Conservation (phyloP, 1,140 invertebrate genomes). For the Ostrea denselamellosa region DNA sequence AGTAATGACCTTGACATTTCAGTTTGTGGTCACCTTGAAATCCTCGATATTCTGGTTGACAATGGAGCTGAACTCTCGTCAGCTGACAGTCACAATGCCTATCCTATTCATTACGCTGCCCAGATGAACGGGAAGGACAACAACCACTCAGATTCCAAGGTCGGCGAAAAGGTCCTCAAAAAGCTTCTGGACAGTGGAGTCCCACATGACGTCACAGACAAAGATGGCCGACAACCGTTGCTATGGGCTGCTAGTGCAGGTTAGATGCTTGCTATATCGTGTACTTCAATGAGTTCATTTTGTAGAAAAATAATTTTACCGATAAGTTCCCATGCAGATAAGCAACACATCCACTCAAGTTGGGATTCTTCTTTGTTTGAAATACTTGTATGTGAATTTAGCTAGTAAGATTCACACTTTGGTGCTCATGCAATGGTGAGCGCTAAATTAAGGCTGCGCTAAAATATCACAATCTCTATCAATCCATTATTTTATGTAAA, state of each 20-base stretch:
- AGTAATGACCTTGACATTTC: conserved; percentile 79
- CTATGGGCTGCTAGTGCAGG: conserved; percentile 98
- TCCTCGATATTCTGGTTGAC: conserved; percentile 88
- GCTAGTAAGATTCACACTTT: too few species aligned
- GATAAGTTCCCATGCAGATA: not conserved
- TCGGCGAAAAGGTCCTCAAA: conserved; percentile 87
- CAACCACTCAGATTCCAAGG: conserved; percentile 57
- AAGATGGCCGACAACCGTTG: conserved; percentile 94
- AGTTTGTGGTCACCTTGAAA: conserved; percentile 81
- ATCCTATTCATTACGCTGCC: conserved; percentile 97
- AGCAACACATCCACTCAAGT: too few species aligned
- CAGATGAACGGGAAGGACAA: conserved; percentile 88
- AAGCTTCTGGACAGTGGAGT: conserved; percentile 90
- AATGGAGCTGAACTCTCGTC: conserved; percentile 90
- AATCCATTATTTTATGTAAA: too few species aligned
- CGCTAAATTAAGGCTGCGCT: too few species aligned
- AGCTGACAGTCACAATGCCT: conserved; percentile 95
- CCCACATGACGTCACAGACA: conserved; percentile 90
- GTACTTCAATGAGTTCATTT: not conserved
- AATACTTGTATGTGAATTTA: too few species aligned
- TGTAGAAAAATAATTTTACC: not conserved
- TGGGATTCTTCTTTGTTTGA: not conserved
- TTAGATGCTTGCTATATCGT: conserved; percentile 42
- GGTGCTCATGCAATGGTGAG: too few species aligned
- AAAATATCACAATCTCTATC: too few species aligned